Evolutionary conservation across 2,888 invertebrate genomes (phyloP).

Genomic region (Ophion slaviceki): DNA sequence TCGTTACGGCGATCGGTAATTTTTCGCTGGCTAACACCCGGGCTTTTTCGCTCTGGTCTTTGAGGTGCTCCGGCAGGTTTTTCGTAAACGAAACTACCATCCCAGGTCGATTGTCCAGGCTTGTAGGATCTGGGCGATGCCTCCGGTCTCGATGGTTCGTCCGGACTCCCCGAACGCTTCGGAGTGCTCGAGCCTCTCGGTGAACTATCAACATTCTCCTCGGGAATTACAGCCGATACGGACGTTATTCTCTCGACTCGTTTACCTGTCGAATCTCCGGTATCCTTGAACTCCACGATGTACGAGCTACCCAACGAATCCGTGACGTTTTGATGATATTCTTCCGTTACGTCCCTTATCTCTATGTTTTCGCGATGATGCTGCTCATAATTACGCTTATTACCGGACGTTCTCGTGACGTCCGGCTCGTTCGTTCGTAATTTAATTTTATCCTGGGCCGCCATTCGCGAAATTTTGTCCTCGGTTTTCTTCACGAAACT

Average conservation of each 20-base stretch:
- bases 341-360: constrained; percentile 81
- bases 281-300: constrained; percentile 84
- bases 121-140: constrained; percentile 65
- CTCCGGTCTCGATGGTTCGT: constrained; percentile 49
- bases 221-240: constrained; percentile 76
- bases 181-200: constrained; percentile 64
- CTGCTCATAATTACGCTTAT: constrained; percentile 70
- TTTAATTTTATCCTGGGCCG: constrained; percentile 50
- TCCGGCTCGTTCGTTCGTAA: constrained; percentile 68
- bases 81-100: constrained; percentile 85
- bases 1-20: constrained; percentile 63
- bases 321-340: constrained; percentile 84
- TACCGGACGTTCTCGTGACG: constrained; percentile 72
- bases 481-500: constrained; percentile 77
- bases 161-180: constrained; percentile 61
- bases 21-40: constrained; percentile 51
- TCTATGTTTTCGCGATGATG: constrained; percentile 70
- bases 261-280: constrained; percentile 65
- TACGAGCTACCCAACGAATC: constrained; percentile 87
- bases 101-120: constrained; percentile 83
- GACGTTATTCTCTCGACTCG: constrained; percentile 74
- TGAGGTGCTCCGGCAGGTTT: constrained; percentile 75
- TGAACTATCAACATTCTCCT: constrained; percentile 71
- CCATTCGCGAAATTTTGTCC: constrained; percentile 76
- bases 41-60: constrained; percentile 60